Percentiles rank a stretch among this genome's conserved stretches.
phyloP scores from a whole-genome alignment of 2,888 invertebrate species.

The Marasmarcha lunaedactyla region DNA sequence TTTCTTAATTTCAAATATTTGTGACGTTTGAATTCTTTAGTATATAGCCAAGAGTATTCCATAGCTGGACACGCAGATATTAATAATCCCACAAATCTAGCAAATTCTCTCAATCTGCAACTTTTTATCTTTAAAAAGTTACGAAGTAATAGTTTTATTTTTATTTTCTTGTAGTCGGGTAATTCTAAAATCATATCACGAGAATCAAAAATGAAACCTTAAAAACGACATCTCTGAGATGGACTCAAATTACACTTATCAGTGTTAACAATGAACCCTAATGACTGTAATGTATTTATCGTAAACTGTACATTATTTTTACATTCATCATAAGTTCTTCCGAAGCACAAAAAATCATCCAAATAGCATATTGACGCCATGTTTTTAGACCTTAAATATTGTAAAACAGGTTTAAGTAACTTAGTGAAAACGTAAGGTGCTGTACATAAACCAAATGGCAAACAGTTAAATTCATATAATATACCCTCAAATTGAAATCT shows the following conservation, averaged over 20 bases:
- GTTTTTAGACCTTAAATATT: too few relatives aligned
- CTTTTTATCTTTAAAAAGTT: not conserved
- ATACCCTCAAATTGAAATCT: too few relatives aligned
- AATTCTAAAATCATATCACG: not conserved
- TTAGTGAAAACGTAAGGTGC: too few relatives aligned
- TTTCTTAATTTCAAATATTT: constrained; percentile 5
- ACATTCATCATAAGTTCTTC: too few relatives aligned
- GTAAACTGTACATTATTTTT: too few relatives aligned
- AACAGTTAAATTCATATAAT: too few relatives aligned
- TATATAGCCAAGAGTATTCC: constrained; percentile 3
- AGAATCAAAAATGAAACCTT: constrained; percentile 7
- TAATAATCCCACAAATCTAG: constrained; percentile 2
- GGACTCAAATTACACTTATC: constrained; percentile 9
- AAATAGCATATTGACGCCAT: too few relatives aligned
- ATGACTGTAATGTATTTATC: too few relatives aligned
- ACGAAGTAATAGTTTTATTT: not conserved
- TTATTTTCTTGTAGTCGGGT: not conserved
- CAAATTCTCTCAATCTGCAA: constrained; percentile 5
- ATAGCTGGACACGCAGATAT: constrained; percentile 5
- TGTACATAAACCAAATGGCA: too few relatives aligned
- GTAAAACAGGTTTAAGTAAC: too few relatives aligned
- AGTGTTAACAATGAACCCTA: too few relatives aligned
- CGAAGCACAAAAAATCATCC: too few relatives aligned
- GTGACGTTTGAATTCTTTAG: constrained; percentile 3
- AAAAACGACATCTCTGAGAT: constrained; percentile 6